Conservation (phyloP, 1,140 invertebrate genomes). For the Atopsyche davidsoni region DNA sequence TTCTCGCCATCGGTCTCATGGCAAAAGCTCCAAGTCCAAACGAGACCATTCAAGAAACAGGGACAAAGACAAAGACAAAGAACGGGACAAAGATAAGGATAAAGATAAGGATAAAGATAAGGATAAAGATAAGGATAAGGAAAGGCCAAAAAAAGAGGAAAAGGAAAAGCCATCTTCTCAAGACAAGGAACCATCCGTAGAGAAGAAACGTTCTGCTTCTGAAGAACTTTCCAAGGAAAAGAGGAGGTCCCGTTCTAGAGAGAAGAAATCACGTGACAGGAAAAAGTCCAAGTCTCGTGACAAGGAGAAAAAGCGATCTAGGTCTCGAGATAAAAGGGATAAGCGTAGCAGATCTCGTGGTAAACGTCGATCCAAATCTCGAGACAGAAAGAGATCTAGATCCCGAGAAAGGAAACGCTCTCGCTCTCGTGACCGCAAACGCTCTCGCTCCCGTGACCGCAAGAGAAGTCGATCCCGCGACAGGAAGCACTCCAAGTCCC, state of each 20-base stretch:
- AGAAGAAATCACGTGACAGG: constrained; percentile 34
- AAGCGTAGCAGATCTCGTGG: constrained; percentile 41
- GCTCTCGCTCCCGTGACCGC: constrained; percentile 38
- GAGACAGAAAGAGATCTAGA: constrained; percentile 43
- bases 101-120: too few relatives aligned
- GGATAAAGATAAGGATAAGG: constrained; percentile 39
- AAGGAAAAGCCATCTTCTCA: constrained; percentile 34
- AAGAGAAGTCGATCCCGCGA: constrained; percentile 43
- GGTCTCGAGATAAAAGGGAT: constrained; percentile 38
- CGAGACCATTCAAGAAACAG: constrained; percentile 41
- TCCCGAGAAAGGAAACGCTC: constrained; percentile 43
- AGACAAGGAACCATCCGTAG: constrained; percentile 29
- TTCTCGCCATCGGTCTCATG: constrained; percentile 43
- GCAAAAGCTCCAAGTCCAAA: constrained; percentile 53
- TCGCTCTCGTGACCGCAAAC: constrained; percentile 39
- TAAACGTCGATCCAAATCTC: constrained; percentile 38
- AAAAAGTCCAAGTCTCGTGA: constrained; percentile 47
- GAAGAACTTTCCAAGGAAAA: constrained; percentile 27
- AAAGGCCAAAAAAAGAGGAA: constrained; percentile 39
- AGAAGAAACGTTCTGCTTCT: constrained; percentile 26
- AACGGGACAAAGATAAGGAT: constrained; percentile 39
- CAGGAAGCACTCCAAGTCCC: constrained; percentile 40
- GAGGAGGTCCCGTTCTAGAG: constrained; percentile 25
- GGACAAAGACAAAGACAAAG: constrained; percentile 37
- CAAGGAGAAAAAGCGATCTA: constrained; percentile 45